phyloP scores from a whole-genome alignment of 2,113 vertebrate genomes.

The Menidia beryllina region DNA sequence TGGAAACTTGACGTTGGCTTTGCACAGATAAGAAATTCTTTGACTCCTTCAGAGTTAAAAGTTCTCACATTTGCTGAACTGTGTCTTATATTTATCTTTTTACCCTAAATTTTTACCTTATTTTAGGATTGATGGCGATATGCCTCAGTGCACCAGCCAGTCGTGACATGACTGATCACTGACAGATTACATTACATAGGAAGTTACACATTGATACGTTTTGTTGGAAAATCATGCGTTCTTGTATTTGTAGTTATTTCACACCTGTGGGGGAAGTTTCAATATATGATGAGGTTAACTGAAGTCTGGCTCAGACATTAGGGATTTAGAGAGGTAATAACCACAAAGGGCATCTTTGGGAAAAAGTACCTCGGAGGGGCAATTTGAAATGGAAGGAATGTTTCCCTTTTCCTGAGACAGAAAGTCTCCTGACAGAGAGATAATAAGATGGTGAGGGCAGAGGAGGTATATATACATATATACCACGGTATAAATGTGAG shows the following conservation, averaged over 20 bases:
- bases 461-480: not conserved
- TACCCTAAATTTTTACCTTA: too few relatives aligned
- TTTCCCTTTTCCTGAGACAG: not conserved
- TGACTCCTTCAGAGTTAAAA: not conserved
- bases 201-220: too few relatives aligned
- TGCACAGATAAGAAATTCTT: slow-evolving; percentile 4
- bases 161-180: too few relatives aligned
- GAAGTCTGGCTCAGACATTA: not conserved
- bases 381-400: not conserved
- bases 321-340: not conserved
- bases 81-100: too few relatives aligned
- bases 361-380: not conserved
- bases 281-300: not conserved
- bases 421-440: not conserved
- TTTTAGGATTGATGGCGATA: too few relatives aligned
- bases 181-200: too few relatives aligned
- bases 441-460: not conserved
- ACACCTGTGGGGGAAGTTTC: not conserved
- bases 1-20: not conserved
- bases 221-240: not conserved
- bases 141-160: too few relatives aligned
- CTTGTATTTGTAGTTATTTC: not conserved
- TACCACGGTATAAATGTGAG: not conserved
- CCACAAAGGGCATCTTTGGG: not conserved
- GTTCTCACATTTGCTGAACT: not conserved